Evolutionary conservation across 2,888 invertebrate species (phyloP), one percentile per base, ranked within the genome.

Genomic region (Thelaira solivaga): DNA sequence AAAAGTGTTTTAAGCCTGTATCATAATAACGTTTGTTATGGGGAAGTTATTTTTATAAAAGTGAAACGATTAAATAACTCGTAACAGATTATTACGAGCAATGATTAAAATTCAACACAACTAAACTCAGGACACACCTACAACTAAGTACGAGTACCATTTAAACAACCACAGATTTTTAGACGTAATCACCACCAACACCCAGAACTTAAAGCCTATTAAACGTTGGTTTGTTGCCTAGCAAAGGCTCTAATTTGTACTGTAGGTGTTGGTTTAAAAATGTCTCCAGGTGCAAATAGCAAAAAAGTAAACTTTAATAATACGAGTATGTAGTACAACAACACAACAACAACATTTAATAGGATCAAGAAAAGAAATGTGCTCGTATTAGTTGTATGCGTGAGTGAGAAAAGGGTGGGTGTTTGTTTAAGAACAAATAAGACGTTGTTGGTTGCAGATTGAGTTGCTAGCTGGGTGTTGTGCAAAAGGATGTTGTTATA

Each of bases 401-500:
- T 53, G 2, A 6, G 11, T 10, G 6, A 4, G 7, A 11, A 1
- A n/a, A 36, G 0, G 10, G 6, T 8, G 3, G 7, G 26, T 51
- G 29, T 39, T 10, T 39, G 18, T 22, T 10, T 22, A 20, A 24
- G 16, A 24, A 41, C 22, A 31, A 51, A n/a, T 6, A 31, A 67
- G 43, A 55, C 34, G 7, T 39, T 68, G 36, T 10, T 45, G 43
- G 11, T 13, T 31, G 53, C n/a, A n/a, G n/a, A n/a, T n/a, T n/a
- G n/a, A n/a, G n/a, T n/a, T n/a, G n/a, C n/a, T n/a, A n/a, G n/a
- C n/a, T n/a, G n/a, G n/a, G n/a, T 65, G 55, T 34, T 49, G 20
- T 36, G 62, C 18, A 61, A 64, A 76, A 78, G 78, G 78, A 74
- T 74, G 78, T 69, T 78, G 74, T 78, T 65, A 65, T 78, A 78